Percentiles rank a stretch among this genome's conserved stretches.
These are phyloP conservation scores for Oreocharis arfaki DNA, from an alignment of 2,113 vertebrate species.

Conservation along the genomic window DNA sequence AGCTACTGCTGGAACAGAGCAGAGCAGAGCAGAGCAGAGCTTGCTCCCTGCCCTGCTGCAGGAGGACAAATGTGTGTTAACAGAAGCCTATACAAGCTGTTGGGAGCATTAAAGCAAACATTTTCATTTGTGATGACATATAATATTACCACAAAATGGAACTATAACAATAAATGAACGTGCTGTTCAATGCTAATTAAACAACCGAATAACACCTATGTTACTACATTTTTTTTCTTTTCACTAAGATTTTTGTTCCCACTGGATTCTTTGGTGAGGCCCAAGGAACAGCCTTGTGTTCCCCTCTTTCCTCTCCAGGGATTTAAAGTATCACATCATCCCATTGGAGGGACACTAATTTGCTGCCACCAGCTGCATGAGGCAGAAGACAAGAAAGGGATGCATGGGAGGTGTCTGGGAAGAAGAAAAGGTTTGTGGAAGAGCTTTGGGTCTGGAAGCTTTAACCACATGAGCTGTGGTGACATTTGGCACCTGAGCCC, in stretches of 20 bases:
- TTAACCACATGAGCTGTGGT: background rate
- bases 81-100: background rate
- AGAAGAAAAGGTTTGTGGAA: background rate
- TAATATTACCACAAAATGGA: background rate
- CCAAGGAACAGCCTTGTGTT: background rate
- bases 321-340: background rate
- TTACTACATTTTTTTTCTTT: background rate
- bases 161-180: background rate
- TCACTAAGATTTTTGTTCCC: background rate
- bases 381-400: background rate
- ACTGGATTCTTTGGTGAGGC: background rate
- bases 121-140: background rate
- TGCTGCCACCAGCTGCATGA: background rate
- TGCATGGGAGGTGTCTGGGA: background rate
- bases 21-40: background rate
- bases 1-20: background rate
- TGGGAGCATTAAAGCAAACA: background rate
- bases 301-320: background rate
- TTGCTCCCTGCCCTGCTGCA: background rate
- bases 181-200: background rate
- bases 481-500: background rate
- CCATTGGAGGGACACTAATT: background rate
- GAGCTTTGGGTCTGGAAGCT: background rate
- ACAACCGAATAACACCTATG: background rate
- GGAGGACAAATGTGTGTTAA: background rate